Conservation (phyloP, 2,888 invertebrate species). For the Drosophila rubida region DNA sequence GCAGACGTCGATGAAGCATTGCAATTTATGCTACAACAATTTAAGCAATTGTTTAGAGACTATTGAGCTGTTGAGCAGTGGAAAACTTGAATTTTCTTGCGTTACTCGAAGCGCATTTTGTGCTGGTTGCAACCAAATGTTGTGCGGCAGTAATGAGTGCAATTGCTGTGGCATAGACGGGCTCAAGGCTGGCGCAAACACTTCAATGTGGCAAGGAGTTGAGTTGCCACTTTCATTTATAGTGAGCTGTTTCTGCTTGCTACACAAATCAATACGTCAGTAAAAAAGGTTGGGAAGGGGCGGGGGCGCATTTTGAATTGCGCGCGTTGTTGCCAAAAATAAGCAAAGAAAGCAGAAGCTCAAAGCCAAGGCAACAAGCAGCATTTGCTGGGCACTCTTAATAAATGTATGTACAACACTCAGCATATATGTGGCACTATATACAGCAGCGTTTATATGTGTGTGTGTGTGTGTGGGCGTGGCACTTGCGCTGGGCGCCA, state of each 20-base stretch:
- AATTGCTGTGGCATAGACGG: no score
- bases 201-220: neutral
- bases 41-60: no score
- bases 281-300: no score
- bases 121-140: no score
- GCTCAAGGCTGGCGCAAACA: no score
- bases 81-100: no score
- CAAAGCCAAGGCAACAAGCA: slow-evolving; percentile 22
- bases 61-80: no score
- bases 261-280: slow-evolving; percentile 18
- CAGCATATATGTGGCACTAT: neutral
- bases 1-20: no score
- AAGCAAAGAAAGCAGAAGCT: slow-evolving; percentile 5
- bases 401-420: slow-evolving; percentile 20
- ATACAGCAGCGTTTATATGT: neutral
- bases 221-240: neutral
- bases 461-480: slow-evolving; percentile 22
- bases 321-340: slow-evolving; percentile 14
- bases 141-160: no score
- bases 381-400: slow-evolving; percentile 27
- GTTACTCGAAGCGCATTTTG: no score
- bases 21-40: no score
- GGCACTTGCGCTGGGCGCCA: slow-evolving; percentile 26
- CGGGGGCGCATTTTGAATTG: slow-evolving; percentile 17
- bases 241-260: neutral